Evolutionary conservation across 2,797 vertebrate genomes (phyloP).

Genomic region (Avahi laniger): DNA sequence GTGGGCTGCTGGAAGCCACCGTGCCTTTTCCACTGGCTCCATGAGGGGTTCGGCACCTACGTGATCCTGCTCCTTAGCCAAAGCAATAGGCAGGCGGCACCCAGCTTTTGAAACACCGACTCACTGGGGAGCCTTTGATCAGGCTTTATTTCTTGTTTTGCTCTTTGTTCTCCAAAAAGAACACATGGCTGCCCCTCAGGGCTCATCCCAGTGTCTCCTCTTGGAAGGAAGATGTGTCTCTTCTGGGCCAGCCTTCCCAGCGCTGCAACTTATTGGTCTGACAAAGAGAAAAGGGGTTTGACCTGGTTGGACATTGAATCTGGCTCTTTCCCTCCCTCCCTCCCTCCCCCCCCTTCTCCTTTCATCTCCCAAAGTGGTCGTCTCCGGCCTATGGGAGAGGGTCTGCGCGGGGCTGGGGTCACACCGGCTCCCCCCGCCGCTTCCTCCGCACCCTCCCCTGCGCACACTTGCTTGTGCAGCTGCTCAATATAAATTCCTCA

Average conservation of each 20-base stretch:
- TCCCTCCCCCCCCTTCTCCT: slow-evolving; percentile 14
- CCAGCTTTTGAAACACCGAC: neutral
- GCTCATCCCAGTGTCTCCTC: neutral
- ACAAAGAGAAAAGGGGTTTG: neutral
- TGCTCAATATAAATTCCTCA: slow-evolving; percentile 97
- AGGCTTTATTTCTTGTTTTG: neutral
- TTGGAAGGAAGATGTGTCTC: neutral
- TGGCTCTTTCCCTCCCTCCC: neutral
- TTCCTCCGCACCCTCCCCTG: slow-evolving; percentile 76
- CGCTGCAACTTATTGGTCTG: neutral
- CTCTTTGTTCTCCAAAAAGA: neutral
- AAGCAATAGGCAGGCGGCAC: neutral
- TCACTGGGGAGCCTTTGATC: neutral
- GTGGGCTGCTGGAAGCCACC: rapidly evolving
- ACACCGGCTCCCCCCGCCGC: neutral
- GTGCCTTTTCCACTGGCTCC: neutral
- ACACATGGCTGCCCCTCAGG: neutral
- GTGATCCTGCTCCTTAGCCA: neutral
- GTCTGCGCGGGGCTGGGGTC: slow-evolving; percentile 39
- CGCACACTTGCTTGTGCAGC: slow-evolving; percentile 98
- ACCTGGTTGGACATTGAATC: slow-evolving; percentile 18
- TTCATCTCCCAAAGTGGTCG: slow-evolving; percentile 72
- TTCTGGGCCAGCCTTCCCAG: neutral
- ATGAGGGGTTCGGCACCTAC: rapidly evolving
- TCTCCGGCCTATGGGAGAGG: neutral